Evolutionary conservation across 2,888 invertebrate species (phyloP), one percentile per base, ranked within the genome.

Genomic region (Nomada fabriciana): DNA sequence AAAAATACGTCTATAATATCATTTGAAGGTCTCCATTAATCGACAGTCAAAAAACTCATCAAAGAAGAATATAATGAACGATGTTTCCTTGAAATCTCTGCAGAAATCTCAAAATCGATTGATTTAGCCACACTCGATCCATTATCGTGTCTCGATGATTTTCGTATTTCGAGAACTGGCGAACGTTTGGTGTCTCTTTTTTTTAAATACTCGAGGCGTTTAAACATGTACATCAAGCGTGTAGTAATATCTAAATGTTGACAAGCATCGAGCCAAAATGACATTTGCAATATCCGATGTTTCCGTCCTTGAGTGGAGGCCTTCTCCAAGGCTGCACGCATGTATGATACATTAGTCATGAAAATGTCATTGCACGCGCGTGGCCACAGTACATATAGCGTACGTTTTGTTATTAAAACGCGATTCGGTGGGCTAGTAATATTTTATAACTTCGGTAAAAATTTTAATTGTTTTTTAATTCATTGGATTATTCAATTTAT

Each of bases 281-380:
- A 86, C 86, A 86, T 86, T 87, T 86, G 81, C 85, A 87, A 67
- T 86, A 85, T 63, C 52, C 75, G 74, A 79, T 76, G 83, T 55
- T 76, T 43, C 59, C 65, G 63, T 75, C 77, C 79, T 86, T 81
- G 85, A 81, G 20, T 60, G 29, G 77, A 85, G 79, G 77, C 81
- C 80, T 81, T 59, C 73, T 68, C 50, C 81, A 81, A 85, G 85
- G 83, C 60, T 78, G 67, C 69, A 23, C 47, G 23, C 61, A 57
- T 53, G 80, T 80, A 77, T 72, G 73, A 76, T 72, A 47, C 3
- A 47, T 47, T 47, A n/a, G 77, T 80, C 77, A 60, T 42, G 83
- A 80, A 83, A 81, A 85, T 85, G 81, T 83, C 85, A 85, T 85
- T 84, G 81, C 78, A 73, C 85, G 84, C 83, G 65, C 60, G 42